A percentile compares a stretch with the other conserved stretches of the same genome.
Conservation (phyloP, 37 sponge, comb jelly and placozoan species). For the Agelas oroides region DNA sequence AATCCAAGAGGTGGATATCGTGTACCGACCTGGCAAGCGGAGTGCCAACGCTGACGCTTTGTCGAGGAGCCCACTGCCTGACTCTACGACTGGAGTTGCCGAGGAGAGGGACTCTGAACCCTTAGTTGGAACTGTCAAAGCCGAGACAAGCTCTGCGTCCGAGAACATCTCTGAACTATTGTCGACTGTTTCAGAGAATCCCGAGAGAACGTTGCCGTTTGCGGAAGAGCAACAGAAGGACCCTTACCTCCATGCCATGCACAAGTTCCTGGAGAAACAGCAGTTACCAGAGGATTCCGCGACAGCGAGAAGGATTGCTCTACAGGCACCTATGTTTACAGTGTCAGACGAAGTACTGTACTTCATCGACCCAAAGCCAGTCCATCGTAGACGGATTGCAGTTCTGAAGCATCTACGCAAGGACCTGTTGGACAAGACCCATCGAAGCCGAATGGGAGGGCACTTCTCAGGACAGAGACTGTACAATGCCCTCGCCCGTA, state of each 20-base stretch:
- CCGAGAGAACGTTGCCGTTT: not conserved
- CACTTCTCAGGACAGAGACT: not conserved
- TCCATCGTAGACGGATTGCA: not conserved
- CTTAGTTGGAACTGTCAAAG: no score
- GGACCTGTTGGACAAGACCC: not conserved
- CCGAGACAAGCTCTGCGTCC: no score
- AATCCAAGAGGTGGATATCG: not conserved
- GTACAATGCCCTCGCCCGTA: not conserved
- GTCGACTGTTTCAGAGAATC: not conserved
- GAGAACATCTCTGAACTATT: not conserved
- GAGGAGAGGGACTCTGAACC: no score
- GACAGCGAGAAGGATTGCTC: not conserved
- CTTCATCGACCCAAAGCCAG: no score
- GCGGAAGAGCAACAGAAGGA: not conserved
- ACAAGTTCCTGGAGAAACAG: not conserved
- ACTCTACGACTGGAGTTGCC: no score
- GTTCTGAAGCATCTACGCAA: not conserved
- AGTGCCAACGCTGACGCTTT: no score
- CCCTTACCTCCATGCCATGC: not conserved
- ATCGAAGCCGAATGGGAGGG: conserved; percentile 1
- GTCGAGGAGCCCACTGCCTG: no score
- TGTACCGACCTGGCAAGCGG: not conserved
- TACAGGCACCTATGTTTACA: no score
- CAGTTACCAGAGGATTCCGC: not conserved
- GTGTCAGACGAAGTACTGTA: no score